Evolutionary conservation across 2,113 vertebrate species (phyloP), one percentile per base, ranked within the genome.

Genomic region (Mobula birostris): DNA sequence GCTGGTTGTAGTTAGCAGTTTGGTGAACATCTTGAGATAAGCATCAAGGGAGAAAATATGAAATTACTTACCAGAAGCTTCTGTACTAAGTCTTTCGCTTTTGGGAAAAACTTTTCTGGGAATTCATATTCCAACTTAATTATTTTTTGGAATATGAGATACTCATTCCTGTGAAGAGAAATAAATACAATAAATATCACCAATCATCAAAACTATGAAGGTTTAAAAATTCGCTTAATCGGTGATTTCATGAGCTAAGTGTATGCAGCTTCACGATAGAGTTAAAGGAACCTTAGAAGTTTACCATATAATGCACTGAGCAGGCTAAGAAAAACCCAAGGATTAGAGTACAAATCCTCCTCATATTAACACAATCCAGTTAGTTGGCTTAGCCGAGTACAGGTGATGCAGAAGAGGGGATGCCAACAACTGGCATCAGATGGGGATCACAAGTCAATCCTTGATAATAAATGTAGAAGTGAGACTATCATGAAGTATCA

Each of bases 91-190:
- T 99, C 98, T 97, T 98, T 99, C 94, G 99, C 99, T 96, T 99
- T 99, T 95, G 99, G 99, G 95, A 99, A 99, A 96, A 99, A 99
- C 96, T 99, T 99, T 96, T 99, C 99, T 94, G 99, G 99, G 94
- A 99, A 99, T 95, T 99, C 98, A 95, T 99, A 99, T 95, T 99
- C 99, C 97, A 99, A 96, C 94, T 99, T 99, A 97, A 99, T 99
- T 96, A 99, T 99, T 97, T 99, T 99, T 97, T 99, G 99, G 96
- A 99, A 99, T 98, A 99, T 99, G 96, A 99, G 98, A 97, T 99
- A 99, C 66, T 99, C 99, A 93, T 99, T 99, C 96, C 99, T 99
- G 97, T 94, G 95, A 95, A 95, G 68, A 96, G 70, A 95, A 83
- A 68, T 58, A 36, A 6, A 90, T 21, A 6, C 77, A 32, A 24